Percentiles rank a stretch among this genome's conserved stretches.
phyloP scores from a whole-genome alignment of 2,113 vertebrate genomes.

The Lophius piscatorius region DNA sequence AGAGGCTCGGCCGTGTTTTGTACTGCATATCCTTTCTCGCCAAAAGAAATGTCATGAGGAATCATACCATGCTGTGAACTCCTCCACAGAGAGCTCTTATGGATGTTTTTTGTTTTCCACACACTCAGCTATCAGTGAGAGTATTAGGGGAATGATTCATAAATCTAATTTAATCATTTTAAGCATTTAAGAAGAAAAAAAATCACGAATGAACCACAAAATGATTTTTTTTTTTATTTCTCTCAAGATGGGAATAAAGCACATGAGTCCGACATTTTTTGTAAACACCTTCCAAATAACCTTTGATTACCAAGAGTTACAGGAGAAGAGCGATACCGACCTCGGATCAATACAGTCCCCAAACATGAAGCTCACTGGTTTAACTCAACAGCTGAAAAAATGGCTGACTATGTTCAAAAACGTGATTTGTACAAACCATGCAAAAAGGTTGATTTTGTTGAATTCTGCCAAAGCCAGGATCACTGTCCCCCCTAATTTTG shows the following conservation, averaged over 20 bases:
- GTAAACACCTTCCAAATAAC: neutral
- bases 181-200: too few species aligned
- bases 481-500: too few species aligned
- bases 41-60: conserved; percentile 36
- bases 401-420: neutral
- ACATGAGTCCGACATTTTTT: conserved; percentile 19
- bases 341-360: neutral
- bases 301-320: neutral
- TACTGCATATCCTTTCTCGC: conserved; percentile 48
- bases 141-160: conserved; percentile 36
- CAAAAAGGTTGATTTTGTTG: too few species aligned
- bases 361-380: neutral
- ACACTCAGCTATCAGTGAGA: conserved; percentile 17
- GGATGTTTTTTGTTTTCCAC: conserved; percentile 35
- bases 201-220: conserved; percentile 16
- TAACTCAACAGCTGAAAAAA: neutral
- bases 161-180: too few species aligned
- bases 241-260: conserved; percentile 22
- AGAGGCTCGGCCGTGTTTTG: conserved; percentile 59
- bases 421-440: too few species aligned
- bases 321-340: neutral
- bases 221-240: neutral
- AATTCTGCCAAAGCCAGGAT: too few species aligned
- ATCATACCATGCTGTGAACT: conserved; percentile 12
- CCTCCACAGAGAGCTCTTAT: conserved; percentile 24